Conservation (phyloP, 2,797 vertebrate genomes). For the Sebastes cheni region DNA sequence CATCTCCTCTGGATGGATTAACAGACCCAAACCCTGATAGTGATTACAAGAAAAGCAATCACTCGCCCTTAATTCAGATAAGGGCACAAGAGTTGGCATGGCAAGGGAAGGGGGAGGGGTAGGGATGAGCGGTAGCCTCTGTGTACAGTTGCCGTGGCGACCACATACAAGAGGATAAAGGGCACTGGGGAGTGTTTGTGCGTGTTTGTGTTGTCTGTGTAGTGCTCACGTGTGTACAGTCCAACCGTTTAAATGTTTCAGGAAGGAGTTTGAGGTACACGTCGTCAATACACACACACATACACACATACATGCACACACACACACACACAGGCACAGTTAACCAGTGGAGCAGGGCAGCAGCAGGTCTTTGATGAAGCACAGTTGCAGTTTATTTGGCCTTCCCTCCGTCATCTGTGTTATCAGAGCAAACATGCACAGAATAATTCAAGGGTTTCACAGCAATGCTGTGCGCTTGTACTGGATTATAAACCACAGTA, state of each 20-base stretch:
- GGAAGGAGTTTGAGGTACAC: not conserved
- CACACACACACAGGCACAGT: not conserved
- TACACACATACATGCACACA: not conserved
- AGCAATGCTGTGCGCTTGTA: not conserved
- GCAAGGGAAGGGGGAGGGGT: not conserved
- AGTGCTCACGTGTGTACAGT: not conserved
- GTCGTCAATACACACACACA: not conserved
- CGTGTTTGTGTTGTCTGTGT: not conserved
- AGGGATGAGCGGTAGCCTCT: not conserved
- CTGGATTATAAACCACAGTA: not conserved
- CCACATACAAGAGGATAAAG: conserved; percentile 54
- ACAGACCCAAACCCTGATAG: conserved; percentile 36
- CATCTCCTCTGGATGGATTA: conserved; percentile 40
- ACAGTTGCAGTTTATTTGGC: not conserved
- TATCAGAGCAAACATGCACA: conserved; percentile 29
- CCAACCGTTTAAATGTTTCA: conserved; percentile 1
- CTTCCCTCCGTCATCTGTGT: conserved; percentile 3
- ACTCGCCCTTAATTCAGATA: conserved; percentile 38
- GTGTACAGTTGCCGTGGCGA: conserved; percentile 59
- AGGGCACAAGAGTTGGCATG: conserved; percentile 30
- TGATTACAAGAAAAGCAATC: conserved; percentile 59
- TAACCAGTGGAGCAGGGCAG: conserved; percentile 30
- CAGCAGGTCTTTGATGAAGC: conserved; percentile 31
- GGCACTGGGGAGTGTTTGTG: conserved; percentile 30
- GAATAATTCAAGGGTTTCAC: conserved; percentile 3